Percentiles rank a stretch among this genome's conserved stretches.
Conservation (phyloP, 2,113 vertebrate species). For the Seriola rivoliana region DNA sequence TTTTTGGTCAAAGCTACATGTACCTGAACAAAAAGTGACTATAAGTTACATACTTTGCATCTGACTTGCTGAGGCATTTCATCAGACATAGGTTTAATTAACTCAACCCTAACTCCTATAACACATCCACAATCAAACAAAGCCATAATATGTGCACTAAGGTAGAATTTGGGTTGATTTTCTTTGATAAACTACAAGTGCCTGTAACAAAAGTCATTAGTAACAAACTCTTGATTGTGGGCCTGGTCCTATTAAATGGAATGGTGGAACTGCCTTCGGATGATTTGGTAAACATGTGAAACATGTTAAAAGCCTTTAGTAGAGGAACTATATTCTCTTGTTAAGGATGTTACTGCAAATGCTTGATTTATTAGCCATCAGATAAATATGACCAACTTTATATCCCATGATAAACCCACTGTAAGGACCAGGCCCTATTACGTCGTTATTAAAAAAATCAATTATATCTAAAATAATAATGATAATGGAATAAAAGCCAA, state of each 20-base stretch:
- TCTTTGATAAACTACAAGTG: conserved; percentile 8
- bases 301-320: not conserved
- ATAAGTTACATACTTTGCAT: not conserved
- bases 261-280: not conserved
- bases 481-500: conserved; percentile 13
- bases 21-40: not conserved
- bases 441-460: conserved; percentile 2
- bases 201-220: not conserved
- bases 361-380: not conserved
- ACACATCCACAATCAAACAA: not conserved
- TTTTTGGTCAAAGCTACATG: not conserved
- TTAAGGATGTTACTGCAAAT: not conserved
- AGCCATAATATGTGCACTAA: not conserved
- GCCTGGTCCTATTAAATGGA: conserved; percentile 24
- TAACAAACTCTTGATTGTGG: not conserved
- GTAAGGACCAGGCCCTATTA: conserved; percentile 26
- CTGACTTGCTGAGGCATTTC: not conserved
- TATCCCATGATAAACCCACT: not conserved
- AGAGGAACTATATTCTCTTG: not conserved
- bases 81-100: not conserved
- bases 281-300: not conserved
- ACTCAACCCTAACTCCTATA: not conserved
- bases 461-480: not conserved
- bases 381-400: not conserved
- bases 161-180: conserved; percentile 53